Conservation (phyloP, 2,888 invertebrate genomes). For the Xestia rhomboidea region DNA sequence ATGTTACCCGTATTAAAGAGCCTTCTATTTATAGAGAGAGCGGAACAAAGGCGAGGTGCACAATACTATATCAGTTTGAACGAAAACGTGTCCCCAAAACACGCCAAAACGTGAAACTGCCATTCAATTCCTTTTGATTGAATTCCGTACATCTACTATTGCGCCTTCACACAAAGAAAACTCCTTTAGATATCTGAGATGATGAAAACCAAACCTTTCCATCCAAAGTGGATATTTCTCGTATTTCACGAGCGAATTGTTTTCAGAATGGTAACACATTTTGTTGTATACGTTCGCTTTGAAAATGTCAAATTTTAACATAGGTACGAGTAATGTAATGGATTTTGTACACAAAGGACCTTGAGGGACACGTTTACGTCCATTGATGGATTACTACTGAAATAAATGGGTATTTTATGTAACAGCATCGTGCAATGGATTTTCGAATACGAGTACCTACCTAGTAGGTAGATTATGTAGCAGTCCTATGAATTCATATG, state of each 20-base stretch:
- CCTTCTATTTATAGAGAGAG: background rate
- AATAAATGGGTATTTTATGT: conserved; percentile 27
- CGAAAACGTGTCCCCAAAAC: conserved; percentile 48
- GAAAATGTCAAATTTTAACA: conserved; percentile 52
- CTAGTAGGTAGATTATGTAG: background rate
- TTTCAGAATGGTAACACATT: conserved; percentile 24
- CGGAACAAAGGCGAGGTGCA: conserved; percentile 22
- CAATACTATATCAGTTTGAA: conserved; percentile 46
- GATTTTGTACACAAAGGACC: conserved; percentile 26
- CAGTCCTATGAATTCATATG: background rate
- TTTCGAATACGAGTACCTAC: background rate
- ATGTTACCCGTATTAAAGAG: background rate
- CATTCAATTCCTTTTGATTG: conserved; percentile 61
- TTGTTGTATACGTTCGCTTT: conserved; percentile 41
- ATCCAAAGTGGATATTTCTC: conserved; percentile 47
- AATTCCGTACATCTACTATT: conserved; percentile 56
- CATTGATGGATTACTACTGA: conserved; percentile 40
- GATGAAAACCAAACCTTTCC: conserved; percentile 56
- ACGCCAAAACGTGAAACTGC: conserved; percentile 46
- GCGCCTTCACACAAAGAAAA: conserved; percentile 56
- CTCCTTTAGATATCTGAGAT: conserved; percentile 53
- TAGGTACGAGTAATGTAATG: conserved; percentile 43
- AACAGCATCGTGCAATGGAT: conserved; percentile 8
- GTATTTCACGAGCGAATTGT: conserved; percentile 33
- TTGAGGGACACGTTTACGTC: conserved; percentile 27